Percentiles rank a stretch among this genome's conserved stretches.
These are phyloP conservation scores for Drosophila kurseongensis DNA, from an alignment of 1,140 invertebrate genomes.

Conservation along the genomic window DNA sequence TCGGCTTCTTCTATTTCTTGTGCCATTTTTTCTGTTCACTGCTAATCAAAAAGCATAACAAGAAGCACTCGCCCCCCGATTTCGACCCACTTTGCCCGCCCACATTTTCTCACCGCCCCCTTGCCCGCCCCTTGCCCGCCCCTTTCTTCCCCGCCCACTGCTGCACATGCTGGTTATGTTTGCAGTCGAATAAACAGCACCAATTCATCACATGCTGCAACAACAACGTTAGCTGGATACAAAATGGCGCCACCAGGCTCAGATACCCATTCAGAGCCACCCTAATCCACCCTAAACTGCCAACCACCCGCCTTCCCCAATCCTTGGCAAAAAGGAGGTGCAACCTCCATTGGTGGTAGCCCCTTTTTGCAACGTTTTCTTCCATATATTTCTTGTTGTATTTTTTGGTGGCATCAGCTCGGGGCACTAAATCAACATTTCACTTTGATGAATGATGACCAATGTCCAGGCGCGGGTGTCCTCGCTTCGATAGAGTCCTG, in stretches of 20 bases:
- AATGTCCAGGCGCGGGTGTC: constrained; percentile 78
- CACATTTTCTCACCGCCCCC: too few species aligned
- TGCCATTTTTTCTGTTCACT: constrained; percentile 34
- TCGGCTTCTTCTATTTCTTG: constrained; percentile 6
- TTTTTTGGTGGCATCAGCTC: constrained; percentile 38
- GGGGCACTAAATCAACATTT: constrained; percentile 82
- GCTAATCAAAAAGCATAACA: constrained; percentile 79
- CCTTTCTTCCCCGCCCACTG: not conserved
- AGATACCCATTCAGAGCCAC: not conserved
- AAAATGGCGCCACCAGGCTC: constrained; percentile 33
- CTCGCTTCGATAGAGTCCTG: constrained; percentile 55
- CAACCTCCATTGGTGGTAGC: constrained; percentile 39
- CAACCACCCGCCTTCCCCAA: too few species aligned
- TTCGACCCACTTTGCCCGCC: not conserved
- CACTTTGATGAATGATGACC: constrained; percentile 83
- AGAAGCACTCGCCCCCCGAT: constrained; percentile 22
- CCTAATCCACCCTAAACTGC: not conserved
- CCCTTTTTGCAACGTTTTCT: constrained; percentile 12
- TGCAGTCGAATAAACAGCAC: constrained; percentile 81
- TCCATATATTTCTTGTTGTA: not conserved
- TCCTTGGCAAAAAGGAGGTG: constrained; percentile 27
- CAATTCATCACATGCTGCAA: constrained; percentile 76
- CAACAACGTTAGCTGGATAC: constrained; percentile 17
- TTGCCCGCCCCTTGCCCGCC: too few species aligned
- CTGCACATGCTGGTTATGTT: constrained; percentile 74